These are phyloP conservation scores for Aphidius colemani DNA, from an alignment of 2,888 invertebrate genomes.

Conservation along the genomic window DNA sequence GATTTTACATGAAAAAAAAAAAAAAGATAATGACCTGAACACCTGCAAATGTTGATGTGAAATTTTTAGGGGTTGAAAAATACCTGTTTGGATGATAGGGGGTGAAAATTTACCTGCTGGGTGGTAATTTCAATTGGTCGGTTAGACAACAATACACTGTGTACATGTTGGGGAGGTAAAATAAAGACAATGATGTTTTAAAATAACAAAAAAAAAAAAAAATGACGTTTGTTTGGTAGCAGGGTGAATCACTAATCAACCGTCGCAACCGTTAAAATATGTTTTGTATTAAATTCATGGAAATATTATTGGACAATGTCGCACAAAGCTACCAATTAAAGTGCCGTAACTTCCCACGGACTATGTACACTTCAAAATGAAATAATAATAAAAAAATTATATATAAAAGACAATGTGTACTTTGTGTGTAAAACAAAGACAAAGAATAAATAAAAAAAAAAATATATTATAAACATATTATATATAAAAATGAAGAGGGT, in stretches of 20 bases:
- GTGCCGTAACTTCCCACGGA: constrained; percentile 43
- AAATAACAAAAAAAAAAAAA: not conserved
- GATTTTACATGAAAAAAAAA: too few species aligned
- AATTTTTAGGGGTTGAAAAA: not conserved
- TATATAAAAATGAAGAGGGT: too few species aligned
- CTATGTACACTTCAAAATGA: constrained; percentile 20
- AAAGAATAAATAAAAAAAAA: too few species aligned
- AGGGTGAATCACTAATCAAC: constrained; percentile 53
- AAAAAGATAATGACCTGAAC: too few species aligned
- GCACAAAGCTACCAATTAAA: constrained; percentile 40
- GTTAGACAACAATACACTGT: too few species aligned
- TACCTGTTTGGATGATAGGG: not conserved
- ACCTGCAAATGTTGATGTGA: too few species aligned
- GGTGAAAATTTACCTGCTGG: not conserved
- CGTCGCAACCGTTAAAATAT: constrained; percentile 31
- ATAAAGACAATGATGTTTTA: too few species aligned
- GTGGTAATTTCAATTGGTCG: too few species aligned
- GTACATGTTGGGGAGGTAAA: too few species aligned
- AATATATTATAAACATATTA: too few species aligned
- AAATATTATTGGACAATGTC: constrained; percentile 17
- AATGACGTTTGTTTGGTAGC: constrained; percentile 22
- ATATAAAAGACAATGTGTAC: too few species aligned
- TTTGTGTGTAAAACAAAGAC: too few species aligned
- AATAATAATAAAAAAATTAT: not conserved
- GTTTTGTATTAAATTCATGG: constrained; percentile 18